A percentile compares a stretch with the other conserved stretches of the same genome.
Conservation (phyloP, 2,113 vertebrate species). For the Aspiorhynchus laticeps region DNA sequence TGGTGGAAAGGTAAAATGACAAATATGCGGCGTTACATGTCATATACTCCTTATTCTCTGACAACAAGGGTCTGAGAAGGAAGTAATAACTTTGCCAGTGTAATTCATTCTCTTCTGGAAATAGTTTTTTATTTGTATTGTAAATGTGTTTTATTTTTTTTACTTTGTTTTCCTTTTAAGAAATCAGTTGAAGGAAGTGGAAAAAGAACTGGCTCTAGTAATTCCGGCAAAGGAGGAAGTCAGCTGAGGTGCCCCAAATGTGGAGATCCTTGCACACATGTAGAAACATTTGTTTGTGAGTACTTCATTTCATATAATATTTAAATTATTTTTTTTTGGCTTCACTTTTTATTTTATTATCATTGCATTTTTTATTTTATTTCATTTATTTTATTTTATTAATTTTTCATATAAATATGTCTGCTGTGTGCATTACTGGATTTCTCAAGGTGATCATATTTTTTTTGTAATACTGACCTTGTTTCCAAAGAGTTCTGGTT, state of each 20-base stretch:
- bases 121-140: no score
- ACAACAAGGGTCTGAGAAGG: neutral
- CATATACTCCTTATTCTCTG: neutral
- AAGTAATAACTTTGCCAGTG: neutral
- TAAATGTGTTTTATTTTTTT: neutral
- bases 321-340: neutral
- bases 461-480: conserved; percentile 1
- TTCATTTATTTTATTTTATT: neutral
- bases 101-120: neutral
- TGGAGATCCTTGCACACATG: conserved; percentile 86
- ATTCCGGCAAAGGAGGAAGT: conserved; percentile 86
- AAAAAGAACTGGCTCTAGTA: conserved; percentile 80
- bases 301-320: neutral
- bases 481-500: conserved; percentile 9
- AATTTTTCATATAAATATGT: neutral
- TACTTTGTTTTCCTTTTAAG: conserved; percentile 60
- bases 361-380: neutral
- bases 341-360: neutral
- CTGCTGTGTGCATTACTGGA: neutral
- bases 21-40: neutral
- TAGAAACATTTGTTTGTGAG: conserved; percentile 89
- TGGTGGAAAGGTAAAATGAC: conserved; percentile 78
- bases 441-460: neutral
- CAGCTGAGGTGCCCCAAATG: conserved; percentile 89
- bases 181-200: conserved; percentile 78